phyloP scores from a whole-genome alignment of 1,140 invertebrate genomes.

The Drosophila athabasca region DNA sequence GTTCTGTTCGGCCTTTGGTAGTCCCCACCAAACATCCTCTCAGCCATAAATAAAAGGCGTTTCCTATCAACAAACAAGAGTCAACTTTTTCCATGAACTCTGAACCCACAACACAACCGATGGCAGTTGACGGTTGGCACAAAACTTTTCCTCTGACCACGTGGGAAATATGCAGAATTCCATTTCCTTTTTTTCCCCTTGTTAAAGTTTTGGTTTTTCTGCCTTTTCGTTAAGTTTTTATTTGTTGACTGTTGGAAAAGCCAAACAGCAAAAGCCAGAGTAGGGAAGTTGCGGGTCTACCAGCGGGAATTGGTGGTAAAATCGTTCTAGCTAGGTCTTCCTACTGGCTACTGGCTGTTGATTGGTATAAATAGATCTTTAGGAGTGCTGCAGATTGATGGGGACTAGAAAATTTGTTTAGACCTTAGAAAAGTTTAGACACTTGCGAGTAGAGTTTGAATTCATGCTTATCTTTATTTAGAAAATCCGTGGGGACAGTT shows the following conservation, averaged over 20 bases:
- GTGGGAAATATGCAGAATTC: slow-evolving; percentile 53
- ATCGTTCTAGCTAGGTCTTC: not conserved
- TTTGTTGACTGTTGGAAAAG: not conserved
- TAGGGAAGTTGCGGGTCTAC: no score
- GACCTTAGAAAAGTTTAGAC: no score
- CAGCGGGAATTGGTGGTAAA: no score
- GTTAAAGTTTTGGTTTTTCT: not conserved
- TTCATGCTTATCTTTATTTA: no score
- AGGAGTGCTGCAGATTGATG: no score
- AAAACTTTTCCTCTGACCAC: slow-evolving; percentile 45
- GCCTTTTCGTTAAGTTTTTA: not conserved
- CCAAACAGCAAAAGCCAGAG: not conserved
- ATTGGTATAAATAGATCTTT: no score
- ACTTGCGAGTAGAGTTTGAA: no score
- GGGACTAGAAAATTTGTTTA: no score
- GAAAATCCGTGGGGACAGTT: no score
- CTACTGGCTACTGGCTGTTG: no score
- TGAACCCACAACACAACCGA: not conserved
- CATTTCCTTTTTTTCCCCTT: slow-evolving; percentile 25
- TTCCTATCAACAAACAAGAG: slow-evolving; percentile 21
- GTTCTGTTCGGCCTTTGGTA: not conserved
- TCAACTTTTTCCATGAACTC: slow-evolving; percentile 41
- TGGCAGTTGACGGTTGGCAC: slow-evolving; percentile 19
- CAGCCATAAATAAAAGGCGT: slow-evolving; percentile 29
- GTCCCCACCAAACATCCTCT: no score